phyloP scores from a whole-genome alignment of 2,113 vertebrate species.

The Brachirus orientalis region DNA sequence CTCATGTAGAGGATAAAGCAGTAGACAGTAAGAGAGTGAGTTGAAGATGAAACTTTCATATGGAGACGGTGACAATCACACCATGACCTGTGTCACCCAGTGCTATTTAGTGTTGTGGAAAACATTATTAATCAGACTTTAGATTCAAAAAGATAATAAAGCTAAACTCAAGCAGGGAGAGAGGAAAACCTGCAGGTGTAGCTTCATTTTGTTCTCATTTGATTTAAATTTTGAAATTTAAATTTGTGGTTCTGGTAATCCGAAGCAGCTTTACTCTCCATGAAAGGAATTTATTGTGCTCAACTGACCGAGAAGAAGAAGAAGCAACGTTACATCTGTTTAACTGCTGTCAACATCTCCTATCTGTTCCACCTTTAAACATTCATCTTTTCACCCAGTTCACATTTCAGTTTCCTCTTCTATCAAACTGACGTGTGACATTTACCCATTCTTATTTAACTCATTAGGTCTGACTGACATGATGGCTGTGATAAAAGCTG shows the following conservation, averaged over 20 bases:
- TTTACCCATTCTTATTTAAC: slow-evolving; percentile 19
- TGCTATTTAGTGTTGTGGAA: too few species aligned
- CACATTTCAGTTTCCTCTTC: not conserved
- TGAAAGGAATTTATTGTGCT: slow-evolving; percentile 3
- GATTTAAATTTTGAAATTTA: too few species aligned
- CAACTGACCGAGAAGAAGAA: not conserved
- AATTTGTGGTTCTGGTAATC: slow-evolving; percentile 1
- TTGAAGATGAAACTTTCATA: too few species aligned
- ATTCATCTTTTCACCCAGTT: not conserved
- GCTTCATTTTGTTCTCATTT: slow-evolving; percentile 1
- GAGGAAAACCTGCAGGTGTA: not conserved
- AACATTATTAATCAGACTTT: too few species aligned
- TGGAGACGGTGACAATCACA: too few species aligned
- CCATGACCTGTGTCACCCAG: too few species aligned
- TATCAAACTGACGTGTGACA: slow-evolving; percentile 14
- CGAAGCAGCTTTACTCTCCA: slow-evolving; percentile 13
- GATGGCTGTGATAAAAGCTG: slow-evolving; percentile 41
- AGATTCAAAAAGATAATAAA: not conserved
- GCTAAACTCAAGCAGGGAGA: not conserved
- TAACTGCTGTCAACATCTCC: slow-evolving; percentile 11
- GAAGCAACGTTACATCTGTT: not conserved
- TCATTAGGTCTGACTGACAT: slow-evolving; percentile 22
- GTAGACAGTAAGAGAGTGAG: too few species aligned
- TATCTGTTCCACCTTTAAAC: slow-evolving; percentile 5
- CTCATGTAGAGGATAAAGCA: too few species aligned